Base-by-base conservation (phyloP, 2,797 vertebrate species). In the Rhinoraja longicauda region DNA sequence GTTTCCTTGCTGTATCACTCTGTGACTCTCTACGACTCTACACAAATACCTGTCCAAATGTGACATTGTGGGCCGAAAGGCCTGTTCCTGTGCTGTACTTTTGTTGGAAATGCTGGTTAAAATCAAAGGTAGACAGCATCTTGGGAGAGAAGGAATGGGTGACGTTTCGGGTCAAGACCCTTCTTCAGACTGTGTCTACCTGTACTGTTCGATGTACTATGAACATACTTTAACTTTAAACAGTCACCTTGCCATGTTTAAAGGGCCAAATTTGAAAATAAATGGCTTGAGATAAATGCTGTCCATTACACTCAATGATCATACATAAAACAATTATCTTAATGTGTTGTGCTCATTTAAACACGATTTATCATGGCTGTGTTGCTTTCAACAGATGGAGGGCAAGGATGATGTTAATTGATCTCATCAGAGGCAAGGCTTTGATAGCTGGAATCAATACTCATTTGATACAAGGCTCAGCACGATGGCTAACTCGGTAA, bases 361-460 rank as follows among this genome's bases (percentile, higher is more conserved):
- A 94, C 92, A 92, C 82, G 94, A 95, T 95, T 94, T 94, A 94
- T 95, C 93, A 94, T 94, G 93, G 93, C 94, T 93, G 93, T 94
- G 10, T 93, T 82, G 88, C 93, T 57, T 93, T 7, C 94, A 92
- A 93, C 77, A 73, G 93, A 64, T 93, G 94, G 93, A 94, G 93
- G 92, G 75, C 53, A 88, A 94, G 93, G 94, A 93, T 94, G 93
- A 76, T 93, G 94, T 70, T 86, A 95, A 95, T 93, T 0, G 93
- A 94, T 93, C 94, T 94, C 93, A 94, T 93, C 72, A 86, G 88
- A 93, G 94, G 94, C 93, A 93, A 94, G 92, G 67, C 0, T 93
- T 94, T 95, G 93, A 95, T 94, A 94, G 93, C 93, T 94, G 93
- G 90, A 73, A 73, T 77, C 93, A 93, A 81, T 17, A 15, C 93